Conservation (phyloP, 2,797 vertebrate species). For the Allenopithecus nigroviridis region DNA sequence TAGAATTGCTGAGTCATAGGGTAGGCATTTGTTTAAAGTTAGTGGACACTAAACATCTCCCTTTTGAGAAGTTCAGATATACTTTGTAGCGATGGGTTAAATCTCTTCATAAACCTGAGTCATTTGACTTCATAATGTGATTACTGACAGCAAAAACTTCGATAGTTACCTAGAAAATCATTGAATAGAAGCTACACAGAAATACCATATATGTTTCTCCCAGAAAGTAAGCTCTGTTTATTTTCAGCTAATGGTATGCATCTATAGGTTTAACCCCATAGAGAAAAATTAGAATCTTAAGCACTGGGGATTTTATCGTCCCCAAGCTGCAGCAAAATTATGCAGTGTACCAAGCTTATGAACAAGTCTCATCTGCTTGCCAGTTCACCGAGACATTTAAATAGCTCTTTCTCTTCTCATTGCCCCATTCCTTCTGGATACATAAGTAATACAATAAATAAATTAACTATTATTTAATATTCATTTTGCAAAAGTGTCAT, state of each 20-base stretch:
- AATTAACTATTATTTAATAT: slow-evolving; percentile 61
- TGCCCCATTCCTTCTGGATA: slow-evolving; percentile 31
- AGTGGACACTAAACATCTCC: neutral
- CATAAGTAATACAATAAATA: slow-evolving; percentile 57
- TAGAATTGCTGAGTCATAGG: neutral
- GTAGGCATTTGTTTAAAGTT: neutral
- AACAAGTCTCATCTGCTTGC: slow-evolving; percentile 57
- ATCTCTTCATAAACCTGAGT: neutral
- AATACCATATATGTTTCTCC: neutral
- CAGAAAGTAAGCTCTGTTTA: slow-evolving; percentile 8
- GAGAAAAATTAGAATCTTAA: slow-evolving; percentile 50
- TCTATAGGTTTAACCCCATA: slow-evolving; percentile 3
- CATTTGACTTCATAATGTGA: neutral
- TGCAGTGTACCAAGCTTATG: slow-evolving; percentile 41
- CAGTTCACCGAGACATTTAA: slow-evolving; percentile 61
- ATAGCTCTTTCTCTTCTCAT: slow-evolving; percentile 60
- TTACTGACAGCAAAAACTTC: slow-evolving; percentile 3
- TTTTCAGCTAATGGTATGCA: slow-evolving; percentile 2
- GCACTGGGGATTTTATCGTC: neutral
- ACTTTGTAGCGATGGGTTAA: neutral
- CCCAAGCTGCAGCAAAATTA: slow-evolving; percentile 54
- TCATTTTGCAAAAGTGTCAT: slow-evolving; percentile 41
- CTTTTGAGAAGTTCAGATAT: neutral
- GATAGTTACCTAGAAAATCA: neutral
- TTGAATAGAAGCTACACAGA: neutral